phyloP scores from a whole-genome alignment of 1,140 invertebrate species.

The Magallana angulata region DNA sequence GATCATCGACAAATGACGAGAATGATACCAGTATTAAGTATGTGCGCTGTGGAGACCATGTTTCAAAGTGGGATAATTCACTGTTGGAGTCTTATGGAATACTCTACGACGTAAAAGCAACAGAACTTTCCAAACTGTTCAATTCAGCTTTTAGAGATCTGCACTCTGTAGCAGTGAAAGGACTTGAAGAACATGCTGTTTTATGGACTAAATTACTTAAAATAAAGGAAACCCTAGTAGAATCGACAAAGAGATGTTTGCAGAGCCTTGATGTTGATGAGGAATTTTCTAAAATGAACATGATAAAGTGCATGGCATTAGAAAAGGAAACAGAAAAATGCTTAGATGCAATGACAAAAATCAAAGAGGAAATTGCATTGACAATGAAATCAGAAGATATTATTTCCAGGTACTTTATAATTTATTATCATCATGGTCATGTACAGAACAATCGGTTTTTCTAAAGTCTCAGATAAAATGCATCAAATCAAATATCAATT shows the following conservation, averaged over 20 bases:
- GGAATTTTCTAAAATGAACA: neutral
- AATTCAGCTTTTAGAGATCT: neutral
- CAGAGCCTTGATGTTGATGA: neutral
- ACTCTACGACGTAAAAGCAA: neutral
- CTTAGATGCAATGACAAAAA: neutral
- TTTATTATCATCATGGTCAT: too few species aligned
- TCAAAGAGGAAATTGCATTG: neutral
- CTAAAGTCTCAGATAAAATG: too few species aligned
- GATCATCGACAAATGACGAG: too few species aligned
- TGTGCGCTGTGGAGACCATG: neutral
- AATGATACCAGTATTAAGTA: too few species aligned
- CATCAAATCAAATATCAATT: too few species aligned
- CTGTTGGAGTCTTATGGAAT: neutral
- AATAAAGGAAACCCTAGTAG: neutral
- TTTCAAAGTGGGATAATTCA: neutral
- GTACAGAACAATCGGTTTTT: too few species aligned
- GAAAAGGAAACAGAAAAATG: constrained; percentile 7
- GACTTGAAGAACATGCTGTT: neutral
- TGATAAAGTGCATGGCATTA: neutral
- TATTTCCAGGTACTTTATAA: too few species aligned
- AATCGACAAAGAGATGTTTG: neutral
- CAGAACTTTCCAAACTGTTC: neutral
- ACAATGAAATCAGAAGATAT: neutral
- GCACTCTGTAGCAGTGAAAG: neutral
- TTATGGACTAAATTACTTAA: neutral